Evolutionary conservation across 1,140 invertebrate genomes (phyloP).

Genomic region (Polyergus mexicanus): DNA sequence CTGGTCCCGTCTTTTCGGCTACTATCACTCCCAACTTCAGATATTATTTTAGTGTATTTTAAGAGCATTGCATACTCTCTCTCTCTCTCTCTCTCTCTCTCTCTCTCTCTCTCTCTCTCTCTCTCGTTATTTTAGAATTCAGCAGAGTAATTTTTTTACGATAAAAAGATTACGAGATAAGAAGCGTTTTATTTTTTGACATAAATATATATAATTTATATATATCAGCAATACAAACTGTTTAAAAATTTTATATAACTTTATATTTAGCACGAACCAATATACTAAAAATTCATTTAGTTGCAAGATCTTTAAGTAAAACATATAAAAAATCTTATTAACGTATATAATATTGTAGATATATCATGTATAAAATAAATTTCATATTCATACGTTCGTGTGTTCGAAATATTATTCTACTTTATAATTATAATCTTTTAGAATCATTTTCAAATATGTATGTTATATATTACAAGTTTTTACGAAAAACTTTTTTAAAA

Average conservation of each 20-base stretch:
- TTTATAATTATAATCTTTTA: not conserved
- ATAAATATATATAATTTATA: no score
- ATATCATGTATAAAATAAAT: not conserved
- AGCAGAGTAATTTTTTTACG: not conserved
- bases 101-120: not conserved
- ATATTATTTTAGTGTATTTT: conserved; percentile 60
- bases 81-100: no score
- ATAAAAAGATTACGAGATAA: not conserved
- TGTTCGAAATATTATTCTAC: not conserved
- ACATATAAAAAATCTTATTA: not conserved
- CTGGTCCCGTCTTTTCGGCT: conserved; percentile 62
- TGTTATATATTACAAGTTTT: not conserved
- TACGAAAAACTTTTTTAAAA: not conserved
- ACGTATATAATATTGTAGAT: not conserved
- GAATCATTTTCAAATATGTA: not conserved
- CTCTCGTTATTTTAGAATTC: not conserved
- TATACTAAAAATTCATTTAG: not conserved
- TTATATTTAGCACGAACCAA: not conserved
- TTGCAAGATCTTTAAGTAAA: not conserved
- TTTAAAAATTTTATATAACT: not conserved
- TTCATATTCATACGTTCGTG: not conserved
- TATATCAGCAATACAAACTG: no score
- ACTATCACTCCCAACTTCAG: conserved; percentile 20
- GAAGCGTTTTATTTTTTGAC: conserved; percentile 11
- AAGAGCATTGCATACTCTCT: not conserved